Base-by-base conservation (phyloP, 2,797 vertebrate species). In the Platyrinchus mystaceus region DNA sequence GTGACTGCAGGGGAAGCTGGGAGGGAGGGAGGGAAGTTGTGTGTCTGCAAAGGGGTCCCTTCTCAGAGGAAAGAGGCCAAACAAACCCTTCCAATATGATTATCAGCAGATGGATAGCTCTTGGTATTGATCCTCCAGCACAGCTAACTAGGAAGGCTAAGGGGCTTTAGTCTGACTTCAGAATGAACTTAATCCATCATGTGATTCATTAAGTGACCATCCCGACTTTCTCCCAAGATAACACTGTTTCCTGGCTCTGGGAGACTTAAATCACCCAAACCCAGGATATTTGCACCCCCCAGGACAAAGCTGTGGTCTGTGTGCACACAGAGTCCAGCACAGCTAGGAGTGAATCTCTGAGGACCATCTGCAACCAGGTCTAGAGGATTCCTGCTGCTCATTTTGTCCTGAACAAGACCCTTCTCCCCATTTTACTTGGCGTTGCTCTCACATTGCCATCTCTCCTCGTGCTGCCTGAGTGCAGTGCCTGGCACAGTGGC, bases 51-150 rank as follows among this genome's bases (percentile, higher is more conserved):
- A 4, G 12, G 19, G 15, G 9, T 4, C 12, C n/a, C 39, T 36
- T 37, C 28, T 32, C 17, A 37, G 12, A 22, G 19, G 2, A 32
- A 2, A 21, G n/a, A 46, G 16, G 6, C 41, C 21, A 22, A 28
- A 20, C 3, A 13, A 46, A 24, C 11, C 11, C 55, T 2, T 21
- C 21, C 5, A 0, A 3, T 5, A 4, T 9, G 22, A 20, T 49
- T 27, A 20, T 37, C 16, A 32, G 63, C 34, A 75, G 37, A 2
- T 12, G 10, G 56, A 21, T 6, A 28, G 19, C 9, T 67, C 63
- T 20, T 15, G 8, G 39, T 23, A n/a, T 59, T 3, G 7, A 55
- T 28, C 69, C 70, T 60, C 14, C 74, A 52, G 49, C 0, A 2
- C 37, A 46, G 46, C 26, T 75, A 49, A 49, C 8, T 27, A 9